Evolutionary conservation across 2,113 vertebrate genomes (phyloP).

Genomic region (Sphaerodactylus townsendi): DNA sequence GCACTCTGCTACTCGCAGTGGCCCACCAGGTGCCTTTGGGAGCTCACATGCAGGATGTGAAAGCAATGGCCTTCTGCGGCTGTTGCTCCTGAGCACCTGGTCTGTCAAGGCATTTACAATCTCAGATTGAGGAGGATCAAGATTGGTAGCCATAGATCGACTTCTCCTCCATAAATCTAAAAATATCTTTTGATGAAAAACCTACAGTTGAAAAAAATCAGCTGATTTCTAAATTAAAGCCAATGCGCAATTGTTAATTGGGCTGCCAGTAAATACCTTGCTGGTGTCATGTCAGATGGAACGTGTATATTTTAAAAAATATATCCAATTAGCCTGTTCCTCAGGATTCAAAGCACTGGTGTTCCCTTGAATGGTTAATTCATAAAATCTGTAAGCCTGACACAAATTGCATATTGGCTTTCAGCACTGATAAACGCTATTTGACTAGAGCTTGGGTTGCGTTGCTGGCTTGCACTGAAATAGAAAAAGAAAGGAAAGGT

Average conservation of each 20-base stretch:
- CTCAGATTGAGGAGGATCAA: too few species aligned
- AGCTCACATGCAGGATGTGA: too few species aligned
- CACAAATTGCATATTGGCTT: not conserved
- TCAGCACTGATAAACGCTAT: not conserved
- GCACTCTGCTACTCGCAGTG: too few species aligned
- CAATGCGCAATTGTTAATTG: constrained; percentile 38
- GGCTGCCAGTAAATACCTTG: constrained; percentile 37
- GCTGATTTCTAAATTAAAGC: constrained; percentile 61
- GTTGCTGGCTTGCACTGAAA: too few species aligned
- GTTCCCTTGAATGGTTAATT: constrained; percentile 45
- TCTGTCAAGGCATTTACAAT: too few species aligned
- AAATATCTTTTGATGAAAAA: constrained; percentile 57
- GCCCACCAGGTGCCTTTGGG: too few species aligned
- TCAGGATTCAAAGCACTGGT: constrained; percentile 22
- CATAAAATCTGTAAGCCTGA: not conserved
- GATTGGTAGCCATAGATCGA: too few species aligned
- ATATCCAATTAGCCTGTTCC: constrained; percentile 49
- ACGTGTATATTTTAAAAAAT: constrained; percentile 50
- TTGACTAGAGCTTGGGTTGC: not conserved
- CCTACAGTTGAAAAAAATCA: not conserved
- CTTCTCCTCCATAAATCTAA: too few species aligned
- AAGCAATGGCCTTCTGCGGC: too few species aligned
- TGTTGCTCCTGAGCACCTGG: too few species aligned
- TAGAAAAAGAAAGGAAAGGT: too few species aligned
- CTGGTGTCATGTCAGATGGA: constrained; percentile 29